These are phyloP conservation scores for Xenopus borealis DNA, from an alignment of 2,113 vertebrate genomes.

Conservation along the genomic window DNA sequence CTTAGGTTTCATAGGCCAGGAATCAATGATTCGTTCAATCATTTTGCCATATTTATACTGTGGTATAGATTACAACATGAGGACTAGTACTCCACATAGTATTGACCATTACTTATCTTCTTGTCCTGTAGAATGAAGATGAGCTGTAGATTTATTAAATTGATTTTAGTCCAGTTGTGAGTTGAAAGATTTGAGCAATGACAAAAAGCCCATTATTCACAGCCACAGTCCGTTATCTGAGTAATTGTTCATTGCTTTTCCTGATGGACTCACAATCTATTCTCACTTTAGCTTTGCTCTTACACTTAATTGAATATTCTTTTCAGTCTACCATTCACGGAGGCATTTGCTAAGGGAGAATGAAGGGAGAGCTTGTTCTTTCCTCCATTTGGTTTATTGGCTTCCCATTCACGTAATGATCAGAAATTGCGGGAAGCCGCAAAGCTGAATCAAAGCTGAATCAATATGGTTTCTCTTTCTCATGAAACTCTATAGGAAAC, in stretches of 20 bases:
- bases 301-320: conserved; percentile 39
- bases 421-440: conserved; percentile 47
- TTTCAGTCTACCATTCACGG: conserved; percentile 32
- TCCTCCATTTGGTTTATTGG: conserved; percentile 41
- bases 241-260: background rate
- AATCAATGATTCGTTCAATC: no score
- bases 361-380: background rate
- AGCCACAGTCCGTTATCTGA: background rate
- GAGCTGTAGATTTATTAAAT: background rate
- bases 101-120: no score
- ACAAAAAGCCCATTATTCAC: conserved; percentile 13
- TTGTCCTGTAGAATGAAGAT: conserved; percentile 3
- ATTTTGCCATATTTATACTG: no score
- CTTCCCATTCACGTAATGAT: conserved; percentile 51
- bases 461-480: no score
- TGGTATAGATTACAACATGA: no score
- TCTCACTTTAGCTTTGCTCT: conserved; percentile 25
- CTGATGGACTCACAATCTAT: no score
- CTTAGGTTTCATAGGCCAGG: no score
- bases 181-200: background rate
- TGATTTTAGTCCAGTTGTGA: background rate
- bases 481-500: background rate
- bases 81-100: no score
- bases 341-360: background rate
- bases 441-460: conserved; percentile 2